Percentiles rank a stretch among this genome's conserved stretches.
Evolutionary conservation across 2,888 invertebrate genomes (phyloP).

Genomic region (Allacma fusca): DNA sequence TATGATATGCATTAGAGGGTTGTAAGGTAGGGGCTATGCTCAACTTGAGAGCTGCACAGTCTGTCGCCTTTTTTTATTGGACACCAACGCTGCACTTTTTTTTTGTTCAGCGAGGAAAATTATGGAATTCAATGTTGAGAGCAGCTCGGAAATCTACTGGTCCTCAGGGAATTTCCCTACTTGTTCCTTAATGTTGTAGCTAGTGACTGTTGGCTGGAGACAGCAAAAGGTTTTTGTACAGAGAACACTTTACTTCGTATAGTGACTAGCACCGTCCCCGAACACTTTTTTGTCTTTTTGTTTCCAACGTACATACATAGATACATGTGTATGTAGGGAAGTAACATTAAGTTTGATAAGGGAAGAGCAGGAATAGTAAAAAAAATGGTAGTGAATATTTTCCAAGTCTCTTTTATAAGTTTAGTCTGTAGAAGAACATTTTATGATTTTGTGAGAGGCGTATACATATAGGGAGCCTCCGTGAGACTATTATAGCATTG

Average conservation of each 20-base stretch:
- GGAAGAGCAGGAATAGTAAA: background rate
- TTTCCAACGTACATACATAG: background rate
- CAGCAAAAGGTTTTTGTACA: background rate
- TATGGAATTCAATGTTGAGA: conserved; percentile 42
- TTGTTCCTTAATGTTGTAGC: conserved; percentile 20
- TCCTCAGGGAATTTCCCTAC: conserved; percentile 23
- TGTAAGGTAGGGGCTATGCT: no score
- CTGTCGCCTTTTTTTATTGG: conserved; percentile 6
- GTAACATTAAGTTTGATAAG: conserved; percentile 7
- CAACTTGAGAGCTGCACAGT: background rate
- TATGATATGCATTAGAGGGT: no score
- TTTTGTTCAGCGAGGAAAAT: conserved; percentile 29
- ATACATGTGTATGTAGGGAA: background rate
- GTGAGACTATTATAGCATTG: no score
- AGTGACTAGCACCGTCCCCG: background rate
- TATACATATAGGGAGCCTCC: no score
- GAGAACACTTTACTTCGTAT: background rate
- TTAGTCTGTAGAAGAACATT: background rate
- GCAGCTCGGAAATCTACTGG: background rate
- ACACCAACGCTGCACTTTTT: background rate
- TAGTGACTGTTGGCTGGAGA: background rate
- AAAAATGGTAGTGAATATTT: background rate
- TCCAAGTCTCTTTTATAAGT: background rate
- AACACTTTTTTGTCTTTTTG: no score
- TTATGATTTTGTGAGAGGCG: no score